A percentile compares a stretch with the other conserved stretches of the same genome.
Conservation (phyloP, 2,888 invertebrate species). For the Cheilosia grossa region DNA sequence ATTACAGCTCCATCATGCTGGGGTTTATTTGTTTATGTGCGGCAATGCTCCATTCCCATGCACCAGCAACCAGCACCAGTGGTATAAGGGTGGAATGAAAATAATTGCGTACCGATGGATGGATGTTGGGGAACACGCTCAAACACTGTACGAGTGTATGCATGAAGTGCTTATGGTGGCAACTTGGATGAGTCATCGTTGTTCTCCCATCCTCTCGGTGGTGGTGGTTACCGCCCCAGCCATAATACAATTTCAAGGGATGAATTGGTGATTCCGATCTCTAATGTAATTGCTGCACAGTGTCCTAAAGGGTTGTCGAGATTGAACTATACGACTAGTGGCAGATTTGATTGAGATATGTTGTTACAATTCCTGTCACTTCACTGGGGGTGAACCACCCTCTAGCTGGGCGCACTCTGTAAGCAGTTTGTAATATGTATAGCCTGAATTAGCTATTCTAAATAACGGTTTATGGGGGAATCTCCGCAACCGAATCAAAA, state of each 20-base stretch:
- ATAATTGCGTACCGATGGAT: slow-evolving; percentile 58
- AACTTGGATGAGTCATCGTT: slow-evolving; percentile 58
- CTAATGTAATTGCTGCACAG: slow-evolving; percentile 49
- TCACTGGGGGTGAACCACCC: slow-evolving; percentile 36
- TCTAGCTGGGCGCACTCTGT: slow-evolving; percentile 35
- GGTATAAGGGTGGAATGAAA: slow-evolving; percentile 55
- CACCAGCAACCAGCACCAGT: slow-evolving; percentile 4
- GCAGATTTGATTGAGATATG: slow-evolving; percentile 52
- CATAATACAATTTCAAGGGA: slow-evolving; percentile 30
- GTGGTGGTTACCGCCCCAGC: slow-evolving; percentile 6
- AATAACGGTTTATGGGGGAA: background rate
- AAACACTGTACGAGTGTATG: background rate
- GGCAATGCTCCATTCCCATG: slow-evolving; percentile 43
- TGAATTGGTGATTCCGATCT: slow-evolving; percentile 47
- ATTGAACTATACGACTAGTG: slow-evolving; percentile 43
- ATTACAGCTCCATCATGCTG: slow-evolving; percentile 23
- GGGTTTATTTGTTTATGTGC: slow-evolving; percentile 59
- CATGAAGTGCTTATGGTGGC: slow-evolving; percentile 3
- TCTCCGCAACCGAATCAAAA: slow-evolving; percentile 25
- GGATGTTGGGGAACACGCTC: slow-evolving; percentile 23
- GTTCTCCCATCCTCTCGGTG: background rate
- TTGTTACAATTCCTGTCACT: slow-evolving; percentile 29
- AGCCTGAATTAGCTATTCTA: slow-evolving; percentile 16
- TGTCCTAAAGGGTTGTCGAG: slow-evolving; percentile 33
- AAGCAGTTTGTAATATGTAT: slow-evolving; percentile 19